Base-by-base conservation (phyloP, 1,140 invertebrate genomes). In the Conus betulinus region DNA sequence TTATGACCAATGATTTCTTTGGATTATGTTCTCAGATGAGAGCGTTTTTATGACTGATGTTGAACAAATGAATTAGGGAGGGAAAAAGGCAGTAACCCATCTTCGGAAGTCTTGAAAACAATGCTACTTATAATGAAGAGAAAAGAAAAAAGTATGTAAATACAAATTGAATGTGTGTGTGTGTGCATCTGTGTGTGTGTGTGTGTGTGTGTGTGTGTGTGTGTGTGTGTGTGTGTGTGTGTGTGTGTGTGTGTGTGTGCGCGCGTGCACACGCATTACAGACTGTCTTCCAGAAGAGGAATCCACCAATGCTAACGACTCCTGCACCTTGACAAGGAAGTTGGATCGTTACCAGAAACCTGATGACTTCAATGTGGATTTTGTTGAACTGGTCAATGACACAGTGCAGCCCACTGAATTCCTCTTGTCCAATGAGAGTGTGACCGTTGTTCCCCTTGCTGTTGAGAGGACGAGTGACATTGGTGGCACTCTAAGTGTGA, bases 401-500 rank as follows among this genome's bases (percentile, higher is more conserved):
- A 88, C 60, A 20, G 23, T 89, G 17, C 63, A 88, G n/a, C 87
- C 88, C 51, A 87, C 83, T 13, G 57, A 52, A 25, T 52, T 87
- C 51, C n/a, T 76, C 17, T 27, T 90, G 67, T 39, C 57, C 10
- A 89, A 91, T 15, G 63, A 84, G 25, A 71, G 74, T 55, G 63
- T 87, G 17, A 85, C 67, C 52, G 71, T 87, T 20, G 67, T 91
- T n/a, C 90, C 90, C 51, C 90, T 91, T 76, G 10, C 53, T 20
- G 53, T 91, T 15, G 71, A 82, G 71, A 87, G 88, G 57, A 87
- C 53, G 4, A 23, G 55, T 17, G 90, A 91, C 76, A 87, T 82
- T 85, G 90, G 90, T 60, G 90, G 90, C 11, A 91, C 88, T 20
- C 84, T 91, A 20, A 27, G 39, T 3, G 78, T 87, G 17, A 57